Conservation (phyloP, 2,113 vertebrate species). For the Hippocampus mohnikei region DNA sequence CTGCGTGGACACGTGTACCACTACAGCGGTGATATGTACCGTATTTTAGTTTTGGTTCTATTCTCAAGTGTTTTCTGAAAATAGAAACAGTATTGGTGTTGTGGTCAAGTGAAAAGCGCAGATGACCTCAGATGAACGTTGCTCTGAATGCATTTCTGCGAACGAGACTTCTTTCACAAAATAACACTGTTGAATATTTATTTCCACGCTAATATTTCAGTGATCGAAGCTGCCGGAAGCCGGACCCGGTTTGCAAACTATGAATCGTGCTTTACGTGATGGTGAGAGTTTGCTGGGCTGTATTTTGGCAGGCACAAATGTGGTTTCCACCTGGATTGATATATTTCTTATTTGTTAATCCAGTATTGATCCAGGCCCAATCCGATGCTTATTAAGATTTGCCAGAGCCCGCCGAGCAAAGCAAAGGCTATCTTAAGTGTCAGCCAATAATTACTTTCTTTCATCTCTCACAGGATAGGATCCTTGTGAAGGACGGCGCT, state of each 20-base stretch:
- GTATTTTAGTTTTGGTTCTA: too few species aligned
- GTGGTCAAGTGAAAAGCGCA: neutral
- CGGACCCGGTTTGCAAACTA: neutral
- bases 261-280: conserved; percentile 2
- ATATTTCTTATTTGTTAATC: conserved; percentile 24
- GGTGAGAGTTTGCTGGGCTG: neutral
- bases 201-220: neutral
- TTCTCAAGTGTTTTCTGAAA: too few species aligned
- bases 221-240: neutral
- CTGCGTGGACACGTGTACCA: too few species aligned
- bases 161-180: neutral
- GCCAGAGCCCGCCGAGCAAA: conserved; percentile 22
- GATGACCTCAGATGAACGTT: neutral
- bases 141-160: neutral
- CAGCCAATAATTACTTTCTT: conserved; percentile 46
- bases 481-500: conserved; percentile 85
- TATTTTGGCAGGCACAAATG: conserved; percentile 12
- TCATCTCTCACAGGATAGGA: conserved; percentile 80
- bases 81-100: too few species aligned
- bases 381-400: conserved; percentile 27
- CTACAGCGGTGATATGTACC: too few species aligned
- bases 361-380: conserved; percentile 34
- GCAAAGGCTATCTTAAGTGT: conserved; percentile 34
- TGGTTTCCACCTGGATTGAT: conserved; percentile 16
- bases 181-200: neutral